Evolutionary conservation across 1,140 invertebrate genomes (phyloP), one percentile per base, ranked within the genome.

Genomic region (Samia ricini): DNA sequence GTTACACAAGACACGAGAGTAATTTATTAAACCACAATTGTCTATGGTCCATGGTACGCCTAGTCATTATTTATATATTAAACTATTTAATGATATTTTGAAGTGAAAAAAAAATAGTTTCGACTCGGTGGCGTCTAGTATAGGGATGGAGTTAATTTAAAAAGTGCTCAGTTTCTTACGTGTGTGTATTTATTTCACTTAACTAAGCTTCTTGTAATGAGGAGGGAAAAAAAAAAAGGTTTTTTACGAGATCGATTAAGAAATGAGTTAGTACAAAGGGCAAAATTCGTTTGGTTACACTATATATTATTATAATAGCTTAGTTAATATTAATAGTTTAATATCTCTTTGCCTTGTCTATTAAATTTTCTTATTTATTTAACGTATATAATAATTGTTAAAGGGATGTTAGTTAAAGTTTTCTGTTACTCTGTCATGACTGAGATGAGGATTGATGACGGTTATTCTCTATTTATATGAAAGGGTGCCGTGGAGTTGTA

Each of bases 31-130:
- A 64, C 52, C 63, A 73, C 68, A 72, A 75, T 79, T 77, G 58
- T 79, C 76, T 82, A 80, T 79, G 79, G 83, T 86, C 78, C 84
- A 85, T 74, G 78, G 74, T 82, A 83, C 72, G 76, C 83, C 86
- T 89, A 89, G 86, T 89, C 86, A 89, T 89, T 88, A 86, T 82
- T 87, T 86, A 81, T 85, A 76, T 88, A 79, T 74, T 69, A 82
- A 77, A 69, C 65, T 77, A 77, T 76, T 74, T 73, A 72, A 72
- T 76, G 74, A 77, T 79, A 75, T 76, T 74, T 72, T 70, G 76
- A 73, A 71, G 61, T 68, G 64, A 75, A 74, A 65, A 52, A 64
- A 72, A 71, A 63, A 73, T 71, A 78, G 63, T 77, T 58, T 72
- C 68, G 64, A 72, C 22, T 74, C 64, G 76, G 75, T 77, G 77